phyloP scores from a whole-genome alignment of 1,140 invertebrate species.

The Caenorhabditis briggsae region DNA sequence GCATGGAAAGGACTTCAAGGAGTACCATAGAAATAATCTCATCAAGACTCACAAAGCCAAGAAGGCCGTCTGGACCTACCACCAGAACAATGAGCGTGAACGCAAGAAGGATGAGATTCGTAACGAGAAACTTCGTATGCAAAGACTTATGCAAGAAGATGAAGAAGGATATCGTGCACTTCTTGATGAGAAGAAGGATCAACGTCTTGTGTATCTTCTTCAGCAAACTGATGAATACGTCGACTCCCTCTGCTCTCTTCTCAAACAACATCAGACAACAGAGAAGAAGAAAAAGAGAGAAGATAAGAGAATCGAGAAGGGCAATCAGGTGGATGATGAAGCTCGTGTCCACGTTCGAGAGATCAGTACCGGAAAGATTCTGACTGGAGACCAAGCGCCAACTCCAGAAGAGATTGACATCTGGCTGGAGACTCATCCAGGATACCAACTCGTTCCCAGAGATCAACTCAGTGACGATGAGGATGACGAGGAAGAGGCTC shows the following conservation, averaged over 20 bases:
- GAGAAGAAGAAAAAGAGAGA: constrained; percentile 77
- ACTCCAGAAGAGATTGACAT: constrained; percentile 88
- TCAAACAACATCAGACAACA: constrained; percentile 74
- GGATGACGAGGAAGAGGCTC: constrained; percentile 79
- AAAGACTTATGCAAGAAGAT: constrained; percentile 90
- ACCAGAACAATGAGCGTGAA: constrained; percentile 96
- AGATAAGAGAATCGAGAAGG: constrained; percentile 65
- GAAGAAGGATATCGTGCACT: constrained; percentile 87
- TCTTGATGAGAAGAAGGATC: constrained; percentile 99
- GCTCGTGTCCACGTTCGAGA: constrained; percentile 88
- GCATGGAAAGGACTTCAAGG: constrained; percentile 96
- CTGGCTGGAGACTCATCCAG: constrained; percentile 82
- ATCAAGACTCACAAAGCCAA: constrained; percentile 92
- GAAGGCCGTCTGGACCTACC: constrained; percentile 94
- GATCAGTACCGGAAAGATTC: constrained; percentile 84
- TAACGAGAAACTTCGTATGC: constrained; percentile 98
- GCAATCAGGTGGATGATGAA: constrained; percentile 54
- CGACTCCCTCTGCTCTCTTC: constrained; percentile 84
- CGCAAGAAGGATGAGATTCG: constrained; percentile 99
- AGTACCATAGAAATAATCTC: constrained; percentile 83
- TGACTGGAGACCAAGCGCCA: constrained; percentile 92
- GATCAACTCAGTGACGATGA: constrained; percentile 78
- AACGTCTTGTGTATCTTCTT: constrained; percentile 94
- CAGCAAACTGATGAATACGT: constrained; percentile 99
- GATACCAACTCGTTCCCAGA: constrained; percentile 84